phyloP scores from a whole-genome alignment of 2,113 vertebrate genomes.

The Aegithalos caudatus region DNA sequence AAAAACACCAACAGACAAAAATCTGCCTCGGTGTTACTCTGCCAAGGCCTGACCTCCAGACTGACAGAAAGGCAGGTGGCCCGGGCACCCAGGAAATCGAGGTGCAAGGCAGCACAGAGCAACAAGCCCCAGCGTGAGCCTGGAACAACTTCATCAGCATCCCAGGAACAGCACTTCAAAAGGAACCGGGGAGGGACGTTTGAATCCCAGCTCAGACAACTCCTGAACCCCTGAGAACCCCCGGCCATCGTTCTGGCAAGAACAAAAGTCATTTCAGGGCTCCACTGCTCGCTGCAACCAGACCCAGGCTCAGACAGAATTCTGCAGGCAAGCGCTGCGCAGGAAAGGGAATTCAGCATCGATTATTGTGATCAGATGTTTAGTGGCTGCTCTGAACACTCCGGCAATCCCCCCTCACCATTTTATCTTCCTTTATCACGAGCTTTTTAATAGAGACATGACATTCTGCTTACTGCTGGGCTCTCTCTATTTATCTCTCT shows the following conservation, averaged over 20 bases:
- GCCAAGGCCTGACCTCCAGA: neutral
- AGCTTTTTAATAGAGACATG: slow-evolving; percentile 68
- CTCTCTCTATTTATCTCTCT: slow-evolving; percentile 64
- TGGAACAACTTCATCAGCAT: slow-evolving; percentile 31
- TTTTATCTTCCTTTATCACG: slow-evolving; percentile 71
- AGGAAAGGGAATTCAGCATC: neutral
- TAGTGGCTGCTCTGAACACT: slow-evolving; percentile 49
- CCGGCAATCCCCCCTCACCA: slow-evolving; percentile 42
- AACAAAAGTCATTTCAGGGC: slow-evolving; percentile 27
- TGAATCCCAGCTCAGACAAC: neutral
- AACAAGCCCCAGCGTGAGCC: neutral
- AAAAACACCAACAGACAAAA: neutral
- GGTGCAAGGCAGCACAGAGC: neutral
- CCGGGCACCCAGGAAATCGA: neutral
- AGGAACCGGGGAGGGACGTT: neutral
- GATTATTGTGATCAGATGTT: slow-evolving; percentile 67
- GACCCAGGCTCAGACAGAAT: neutral
- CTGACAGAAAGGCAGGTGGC: neutral
- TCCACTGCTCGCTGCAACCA: neutral
- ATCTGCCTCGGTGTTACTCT: neutral
- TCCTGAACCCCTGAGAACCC: slow-evolving; percentile 13
- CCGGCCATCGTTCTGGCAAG: neutral
- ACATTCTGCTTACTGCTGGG: slow-evolving; percentile 63
- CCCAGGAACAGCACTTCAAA: neutral
- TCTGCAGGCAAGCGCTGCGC: neutral